A percentile compares a stretch with the other conserved stretches of the same genome.
These are phyloP conservation scores for Colostygia pectinataria DNA, from an alignment of 2,888 invertebrate species.

Conservation along the genomic window DNA sequence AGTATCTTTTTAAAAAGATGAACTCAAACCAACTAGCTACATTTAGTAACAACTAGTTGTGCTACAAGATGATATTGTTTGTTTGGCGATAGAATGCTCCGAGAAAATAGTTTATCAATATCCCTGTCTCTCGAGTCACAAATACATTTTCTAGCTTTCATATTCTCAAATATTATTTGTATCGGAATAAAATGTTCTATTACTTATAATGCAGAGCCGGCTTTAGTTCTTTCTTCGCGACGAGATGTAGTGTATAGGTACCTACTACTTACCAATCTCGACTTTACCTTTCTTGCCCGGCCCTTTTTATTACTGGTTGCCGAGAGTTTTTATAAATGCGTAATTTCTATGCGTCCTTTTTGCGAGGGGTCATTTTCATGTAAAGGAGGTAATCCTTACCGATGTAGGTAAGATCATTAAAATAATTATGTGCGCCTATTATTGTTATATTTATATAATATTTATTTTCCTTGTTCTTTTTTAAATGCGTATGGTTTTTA, in stretches of 20 bases:
- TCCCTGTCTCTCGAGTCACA: not conserved
- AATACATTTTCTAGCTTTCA: slow-evolving; percentile 6
- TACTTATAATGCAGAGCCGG: slow-evolving; percentile 4
- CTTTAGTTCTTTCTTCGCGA: slow-evolving; percentile 5
- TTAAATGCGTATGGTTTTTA: no score
- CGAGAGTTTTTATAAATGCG: slow-evolving; percentile 31
- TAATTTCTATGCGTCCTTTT: slow-evolving; percentile 34
- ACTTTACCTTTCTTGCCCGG: slow-evolving; percentile 19
- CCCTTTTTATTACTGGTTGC: slow-evolving; percentile 21
- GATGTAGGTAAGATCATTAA: not conserved
- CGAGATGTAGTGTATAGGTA: slow-evolving; percentile 7
- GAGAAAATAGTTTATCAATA: slow-evolving; percentile 12
- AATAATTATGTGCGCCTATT: not conserved
- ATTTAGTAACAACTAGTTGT: not conserved
- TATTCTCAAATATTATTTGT: slow-evolving; percentile 9
- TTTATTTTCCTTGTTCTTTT: no score
- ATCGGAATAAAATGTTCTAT: slow-evolving; percentile 12
- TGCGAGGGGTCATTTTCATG: slow-evolving; percentile 28
- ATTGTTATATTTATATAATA: no score
- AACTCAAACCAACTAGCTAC: not conserved
- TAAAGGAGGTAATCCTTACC: slow-evolving; percentile 24
- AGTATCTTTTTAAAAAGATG: no score
- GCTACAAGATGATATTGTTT: slow-evolving; percentile 10
- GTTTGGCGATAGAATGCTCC: slow-evolving; percentile 2
- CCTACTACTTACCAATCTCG: slow-evolving; percentile 12